Evolutionary conservation across 2,113 vertebrate genomes (phyloP), one percentile per base, ranked within the genome.

Genomic region (Ammodytes marinus): DNA sequence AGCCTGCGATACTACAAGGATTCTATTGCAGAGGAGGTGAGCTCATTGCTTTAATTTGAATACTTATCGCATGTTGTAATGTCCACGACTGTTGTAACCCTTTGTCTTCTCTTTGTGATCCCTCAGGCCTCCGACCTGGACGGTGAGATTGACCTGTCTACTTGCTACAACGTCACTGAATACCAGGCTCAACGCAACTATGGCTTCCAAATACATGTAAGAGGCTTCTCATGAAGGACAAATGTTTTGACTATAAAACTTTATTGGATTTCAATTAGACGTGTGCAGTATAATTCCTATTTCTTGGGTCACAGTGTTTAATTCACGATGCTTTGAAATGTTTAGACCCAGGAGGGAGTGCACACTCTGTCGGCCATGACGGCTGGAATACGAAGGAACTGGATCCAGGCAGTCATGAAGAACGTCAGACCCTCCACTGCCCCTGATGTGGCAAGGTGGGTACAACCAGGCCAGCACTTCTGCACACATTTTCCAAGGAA

Each of bases 361-460:
- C 93, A 96, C 87, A 95, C 94, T 6, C 90, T 96, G 80, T 96
- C 96, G 0, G 96, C 96, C 87, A 96, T 96, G 95, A 96, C 96
- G 0, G 95, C 94, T 46, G 96, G 96, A 4, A 96, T 96, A 75
- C 94, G 96, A 3, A 92, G 95, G 80, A 96, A 96, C 91, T 96
- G 96, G 96, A 96, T 96, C 86, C 95, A 96, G 83, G 96, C 95
- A 0, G 92, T 96, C 46, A 91, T 96, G 93, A 96, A 96, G 89
- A 96, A 96, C 52, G 93, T 96, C 57, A 90, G 95, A 74, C 95
- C 95, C 11, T 95, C 95, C 79, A 94, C 91, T 6, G 96, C 96
- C 7, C 96, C 95, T 8, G 95, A 96, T 50, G 95, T 96, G 55
- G 94, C 95, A 4, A 96, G 96, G 95, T 96, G 15, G 72, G 93